Evolutionary conservation across 2,113 vertebrate species (phyloP), one percentile per base, ranked within the genome.

Genomic region (Elgaria multicarinata): DNA sequence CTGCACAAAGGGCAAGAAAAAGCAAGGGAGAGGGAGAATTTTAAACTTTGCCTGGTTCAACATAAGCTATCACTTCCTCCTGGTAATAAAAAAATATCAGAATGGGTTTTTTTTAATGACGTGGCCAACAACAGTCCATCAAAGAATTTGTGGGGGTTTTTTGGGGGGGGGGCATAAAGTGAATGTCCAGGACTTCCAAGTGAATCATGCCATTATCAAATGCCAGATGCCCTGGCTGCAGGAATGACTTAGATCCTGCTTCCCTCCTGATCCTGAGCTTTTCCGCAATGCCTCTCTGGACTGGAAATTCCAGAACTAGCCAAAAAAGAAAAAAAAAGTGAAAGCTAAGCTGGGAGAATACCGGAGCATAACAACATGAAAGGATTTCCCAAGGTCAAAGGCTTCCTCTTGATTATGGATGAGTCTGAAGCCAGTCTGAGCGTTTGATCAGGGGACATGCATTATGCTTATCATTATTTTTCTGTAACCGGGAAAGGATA

Each of bases 181-280:
- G 39, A 75, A 62, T 14, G 16, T 83, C 53, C 33, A 36, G 71
- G 80, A 36, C 55, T 18, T 66, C 10, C 4, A 14, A 0, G 9
- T 89, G 87, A 83, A 64, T 83, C 87, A 89, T 36, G 33, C 80
- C 9, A 4, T 89, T 66, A 33, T 83, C 71, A 83, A 83, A 76
- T 69, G 3, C 80, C n/a, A 55, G 71, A 75, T 76, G 75, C 75
- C 87, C 87, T 89, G 87, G 55, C 80, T 89, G 75, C 55, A 76
- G 80, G 44, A 31, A 50, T 76, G 53, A 83, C 22, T 83, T 72
- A 62, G 50, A 46, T 88, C 81, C 55, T 75, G 72, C 85, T 64
- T 62, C 55, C 10, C 5, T 72, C 36, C 67, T 24, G 18, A 46
- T 58, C 76, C 31, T 46, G 39, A 28, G n/a, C 71, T 50, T 89